These are phyloP conservation scores for Drosophila repletoides DNA, from an alignment of 1,140 invertebrate genomes.

Conservation along the genomic window DNA sequence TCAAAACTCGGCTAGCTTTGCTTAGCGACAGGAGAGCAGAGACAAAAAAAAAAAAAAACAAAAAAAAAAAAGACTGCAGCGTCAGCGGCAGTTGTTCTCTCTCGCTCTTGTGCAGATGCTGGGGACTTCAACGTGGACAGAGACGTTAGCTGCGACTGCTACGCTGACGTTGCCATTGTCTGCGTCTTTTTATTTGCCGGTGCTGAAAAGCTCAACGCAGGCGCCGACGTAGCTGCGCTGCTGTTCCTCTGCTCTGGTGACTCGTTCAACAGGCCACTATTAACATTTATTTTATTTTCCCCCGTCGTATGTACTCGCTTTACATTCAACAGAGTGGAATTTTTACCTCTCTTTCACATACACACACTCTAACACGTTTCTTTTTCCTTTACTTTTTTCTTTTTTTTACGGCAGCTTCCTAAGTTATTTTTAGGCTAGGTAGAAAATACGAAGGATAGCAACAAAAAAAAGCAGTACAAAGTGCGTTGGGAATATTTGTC, in stretches of 20 bases:
- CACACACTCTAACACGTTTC: not conserved
- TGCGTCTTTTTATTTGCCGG: slow-evolving; percentile 45
- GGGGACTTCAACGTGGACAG: not conserved
- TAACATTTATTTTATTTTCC: slow-evolving; percentile 47
- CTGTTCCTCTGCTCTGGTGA: slow-evolving; percentile 47
- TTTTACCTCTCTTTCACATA: slow-evolving; percentile 38
- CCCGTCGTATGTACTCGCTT: slow-evolving; percentile 30
- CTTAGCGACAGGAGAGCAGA: slow-evolving; percentile 4
- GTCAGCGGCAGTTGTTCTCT: slow-evolving; percentile 19
- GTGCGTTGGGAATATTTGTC: too few relatives aligned
- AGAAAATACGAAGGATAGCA: not conserved
- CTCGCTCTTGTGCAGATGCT: slow-evolving; percentile 1
- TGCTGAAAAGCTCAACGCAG: slow-evolving; percentile 25
- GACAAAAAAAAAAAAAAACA: too few relatives aligned
- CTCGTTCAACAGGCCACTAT: slow-evolving; percentile 76
- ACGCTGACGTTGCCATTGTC: slow-evolving; percentile 27
- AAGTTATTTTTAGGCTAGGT: slow-evolving; percentile 52
- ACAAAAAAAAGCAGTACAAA: too few relatives aligned
- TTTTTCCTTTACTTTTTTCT: slow-evolving; percentile 17
- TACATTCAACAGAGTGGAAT: slow-evolving; percentile 68
- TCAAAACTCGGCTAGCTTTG: slow-evolving; percentile 40
- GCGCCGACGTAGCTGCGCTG: slow-evolving; percentile 7
- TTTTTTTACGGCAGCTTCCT: slow-evolving; percentile 35
- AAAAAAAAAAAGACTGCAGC: not conserved
- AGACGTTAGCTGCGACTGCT: too few relatives aligned